These are phyloP conservation scores for Myotis vivesi DNA, from an alignment of 2,797 vertebrate species.

Conservation along the genomic window DNA sequence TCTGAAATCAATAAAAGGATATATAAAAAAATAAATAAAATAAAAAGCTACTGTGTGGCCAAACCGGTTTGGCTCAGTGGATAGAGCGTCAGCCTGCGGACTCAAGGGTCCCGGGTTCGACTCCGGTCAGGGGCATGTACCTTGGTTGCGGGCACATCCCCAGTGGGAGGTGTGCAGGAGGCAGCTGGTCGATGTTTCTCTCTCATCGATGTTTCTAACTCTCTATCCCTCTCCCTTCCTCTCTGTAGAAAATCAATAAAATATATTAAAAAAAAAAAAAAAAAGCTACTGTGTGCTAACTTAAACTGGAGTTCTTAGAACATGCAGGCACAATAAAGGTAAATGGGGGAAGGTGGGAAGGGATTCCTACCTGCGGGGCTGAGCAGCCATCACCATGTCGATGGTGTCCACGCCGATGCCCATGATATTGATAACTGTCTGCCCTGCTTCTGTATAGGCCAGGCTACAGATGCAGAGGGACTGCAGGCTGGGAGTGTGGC, in stretches of 20 bases:
- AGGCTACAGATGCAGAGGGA: conserved; percentile 96
- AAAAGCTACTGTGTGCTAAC: neutral
- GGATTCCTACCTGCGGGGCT: conserved; percentile 90
- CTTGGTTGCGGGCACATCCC: no score
- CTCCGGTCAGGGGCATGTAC: no score
- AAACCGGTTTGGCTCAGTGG: no score
- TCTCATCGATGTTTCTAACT: no score
- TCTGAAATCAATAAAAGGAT: neutral
- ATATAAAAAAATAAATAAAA: neutral
- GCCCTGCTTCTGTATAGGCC: conserved; percentile 96
- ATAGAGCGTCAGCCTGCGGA: no score
- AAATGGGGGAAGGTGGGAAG: accelerated
- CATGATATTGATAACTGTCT: conserved; percentile 98
- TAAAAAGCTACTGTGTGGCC: neutral
- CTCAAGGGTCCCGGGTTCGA: no score
- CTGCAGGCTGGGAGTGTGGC: conserved; percentile 92
- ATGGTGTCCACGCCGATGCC: conserved; percentile 98
- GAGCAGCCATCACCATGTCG: conserved; percentile 93
- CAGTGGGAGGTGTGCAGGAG: no score
- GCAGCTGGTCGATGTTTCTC: no score
- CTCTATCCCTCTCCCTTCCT: neutral
- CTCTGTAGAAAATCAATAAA: neutral
- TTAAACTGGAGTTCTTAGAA: neutral
- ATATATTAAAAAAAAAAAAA: neutral
- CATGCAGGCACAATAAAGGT: neutral